Conservation (phyloP, 2,113 vertebrate genomes). For the Corythornis cristatus region DNA sequence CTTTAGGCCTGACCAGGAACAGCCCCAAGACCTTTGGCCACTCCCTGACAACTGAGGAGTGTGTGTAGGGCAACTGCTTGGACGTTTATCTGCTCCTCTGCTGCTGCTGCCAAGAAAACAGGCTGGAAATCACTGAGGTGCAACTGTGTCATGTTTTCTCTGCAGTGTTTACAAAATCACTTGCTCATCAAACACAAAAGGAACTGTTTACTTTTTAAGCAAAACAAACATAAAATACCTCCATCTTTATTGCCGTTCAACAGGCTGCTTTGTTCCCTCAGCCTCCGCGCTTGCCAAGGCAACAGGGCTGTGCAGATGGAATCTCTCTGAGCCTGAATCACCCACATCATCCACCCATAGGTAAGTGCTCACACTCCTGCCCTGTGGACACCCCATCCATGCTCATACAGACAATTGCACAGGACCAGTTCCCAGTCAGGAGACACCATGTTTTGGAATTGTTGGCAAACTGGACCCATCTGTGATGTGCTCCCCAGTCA, state of each 20-base stretch:
- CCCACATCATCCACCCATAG: neutral
- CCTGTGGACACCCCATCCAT: neutral
- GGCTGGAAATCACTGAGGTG: neutral
- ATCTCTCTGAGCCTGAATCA: neutral
- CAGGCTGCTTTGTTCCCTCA: neutral
- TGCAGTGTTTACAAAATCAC: neutral
- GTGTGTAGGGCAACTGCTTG: fast-evolving
- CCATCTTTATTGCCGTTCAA: neutral
- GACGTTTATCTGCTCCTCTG: neutral
- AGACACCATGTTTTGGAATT: neutral
- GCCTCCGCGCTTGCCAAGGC: neutral
- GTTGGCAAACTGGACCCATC: neutral
- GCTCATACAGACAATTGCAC: fast-evolving
- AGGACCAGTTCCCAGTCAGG: neutral
- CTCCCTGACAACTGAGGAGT: too few species aligned
- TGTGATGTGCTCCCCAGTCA: neutral
- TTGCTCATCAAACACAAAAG: slow-evolving; percentile 44
- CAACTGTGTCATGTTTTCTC: neutral
- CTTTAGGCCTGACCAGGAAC: neutral
- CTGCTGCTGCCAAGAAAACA: neutral
- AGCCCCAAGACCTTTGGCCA: neutral
- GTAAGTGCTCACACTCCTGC: neutral
- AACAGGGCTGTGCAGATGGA: neutral
- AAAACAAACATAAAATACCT: slow-evolving; percentile 32
- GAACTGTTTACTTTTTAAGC: slow-evolving; percentile 27